Evolutionary conservation across 2,797 vertebrate species (phyloP), one percentile per base, ranked within the genome.

Genomic region (Decapterus maruadsi): DNA sequence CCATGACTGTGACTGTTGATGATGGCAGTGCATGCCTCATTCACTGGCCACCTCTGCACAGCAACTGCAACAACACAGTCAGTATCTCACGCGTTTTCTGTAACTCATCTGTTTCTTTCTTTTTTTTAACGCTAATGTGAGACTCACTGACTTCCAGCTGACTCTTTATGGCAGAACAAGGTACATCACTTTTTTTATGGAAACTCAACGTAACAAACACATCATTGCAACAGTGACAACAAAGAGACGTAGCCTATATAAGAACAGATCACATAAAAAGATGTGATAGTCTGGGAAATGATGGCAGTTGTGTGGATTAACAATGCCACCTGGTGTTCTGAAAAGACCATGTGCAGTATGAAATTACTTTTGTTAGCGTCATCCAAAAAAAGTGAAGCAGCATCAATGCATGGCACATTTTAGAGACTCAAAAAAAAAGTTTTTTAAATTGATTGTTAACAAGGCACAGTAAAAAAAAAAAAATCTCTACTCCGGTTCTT

Each of bases 301-400:
- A 22, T 13, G 46, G 22, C 4, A 59, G 31, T 66, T 40, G 6
- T 0, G 8, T 75, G 51, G 86, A 58, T 71, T 65, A 80, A 85
- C 74, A 81, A 74, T 77, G 91, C 91, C 87, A 89, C 59, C 87
- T 91, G 79, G 43, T 90, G 90, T 87, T 43, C 4, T 60, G 2
- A 62, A 42, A 43, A 53, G 36, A 60, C 55, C 5, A 26, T 34
- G 7, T 50, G 17, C 16, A 19, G 0, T 26, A 14, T 7, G 6
- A 50, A n/a, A 29, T 22, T 5, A 13, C 19, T 38, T 38, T 67
- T 34, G 6, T 20, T 29, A 31, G 48, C 6, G 34, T 26, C 1
- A 0, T 14, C 11, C 20, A 71, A 1, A 43, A 56, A 45, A 12
- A 14, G 22, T n/a, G 26, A 8, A 42, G 29, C 34, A 45, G 7